These are phyloP conservation scores for Drosophila mayri DNA, from an alignment of 1,140 invertebrate genomes.

Conservation along the genomic window DNA sequence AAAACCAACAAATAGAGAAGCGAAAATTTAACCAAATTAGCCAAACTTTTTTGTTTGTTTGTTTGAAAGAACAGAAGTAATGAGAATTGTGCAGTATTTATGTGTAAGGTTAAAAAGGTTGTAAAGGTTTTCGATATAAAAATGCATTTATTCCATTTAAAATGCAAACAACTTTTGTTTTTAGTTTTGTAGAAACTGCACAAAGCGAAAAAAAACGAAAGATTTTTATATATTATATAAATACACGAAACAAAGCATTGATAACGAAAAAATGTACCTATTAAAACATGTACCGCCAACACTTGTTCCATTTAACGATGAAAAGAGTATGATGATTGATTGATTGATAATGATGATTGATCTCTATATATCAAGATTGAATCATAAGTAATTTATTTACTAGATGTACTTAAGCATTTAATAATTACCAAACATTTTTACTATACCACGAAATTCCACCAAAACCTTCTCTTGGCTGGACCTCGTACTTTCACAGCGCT, in stretches of 20 bases:
- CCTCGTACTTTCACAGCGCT: slow-evolving; percentile 54
- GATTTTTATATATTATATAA: slow-evolving; percentile 18
- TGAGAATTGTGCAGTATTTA: slow-evolving; percentile 32
- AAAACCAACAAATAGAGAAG: slow-evolving; percentile 24
- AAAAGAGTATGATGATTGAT: slow-evolving; percentile 75
- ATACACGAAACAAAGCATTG: slow-evolving; percentile 23
- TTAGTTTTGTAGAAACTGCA: slow-evolving; percentile 49
- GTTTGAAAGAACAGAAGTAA: slow-evolving; percentile 7
- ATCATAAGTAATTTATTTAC: slow-evolving; percentile 60
- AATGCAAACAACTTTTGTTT: slow-evolving; percentile 64
- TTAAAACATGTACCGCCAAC: slow-evolving; percentile 70
- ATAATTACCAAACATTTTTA: slow-evolving; percentile 55
- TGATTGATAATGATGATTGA: slow-evolving; percentile 16
- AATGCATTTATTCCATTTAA: slow-evolving; percentile 78
- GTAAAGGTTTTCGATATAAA: slow-evolving; percentile 62
- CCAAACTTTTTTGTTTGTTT: slow-evolving; percentile 7
- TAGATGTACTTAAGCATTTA: slow-evolving; percentile 76
- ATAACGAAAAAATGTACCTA: slow-evolving; percentile 47
- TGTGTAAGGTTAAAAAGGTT: slow-evolving; percentile 10
- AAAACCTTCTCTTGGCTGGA: slow-evolving; percentile 49
- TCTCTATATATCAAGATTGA: slow-evolving; percentile 43
- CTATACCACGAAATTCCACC: slow-evolving; percentile 26
- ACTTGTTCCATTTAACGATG: slow-evolving; percentile 74
- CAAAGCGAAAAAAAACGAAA: slow-evolving; percentile 42
- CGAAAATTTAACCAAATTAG: slow-evolving; percentile 21